These are phyloP conservation scores for Caenorhabditis drosophilae DNA, from an alignment of 2,888 invertebrate species.

Conservation along the genomic window DNA sequence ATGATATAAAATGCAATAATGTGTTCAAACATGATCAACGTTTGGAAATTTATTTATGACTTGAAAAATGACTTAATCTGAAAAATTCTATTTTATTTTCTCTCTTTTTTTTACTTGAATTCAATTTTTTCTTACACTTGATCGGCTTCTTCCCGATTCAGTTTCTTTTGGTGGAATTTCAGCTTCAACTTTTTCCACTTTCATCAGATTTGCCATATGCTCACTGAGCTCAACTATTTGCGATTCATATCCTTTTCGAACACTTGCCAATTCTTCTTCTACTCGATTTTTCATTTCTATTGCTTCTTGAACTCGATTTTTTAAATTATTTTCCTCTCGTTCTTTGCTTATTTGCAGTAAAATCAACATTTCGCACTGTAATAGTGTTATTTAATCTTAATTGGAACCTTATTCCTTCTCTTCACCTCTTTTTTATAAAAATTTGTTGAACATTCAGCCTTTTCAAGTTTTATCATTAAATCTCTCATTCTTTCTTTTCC, in stretches of 20 bases:
- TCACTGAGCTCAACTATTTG: slow-evolving; percentile 81
- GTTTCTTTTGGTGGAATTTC: too few species aligned
- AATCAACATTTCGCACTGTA: slow-evolving; percentile 31
- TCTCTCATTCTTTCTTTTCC: slow-evolving; percentile 40
- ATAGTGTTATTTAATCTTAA: background rate
- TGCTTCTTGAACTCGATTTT: slow-evolving; percentile 1
- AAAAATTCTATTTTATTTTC: background rate
- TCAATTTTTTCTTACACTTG: too few species aligned
- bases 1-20: too few species aligned
- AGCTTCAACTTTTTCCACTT: too few species aligned
- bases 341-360: slow-evolving; percentile 10
- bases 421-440: slow-evolving; percentile 56
- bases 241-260: slow-evolving; percentile 76
- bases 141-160: too few species aligned
- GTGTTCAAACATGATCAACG: too few species aligned
- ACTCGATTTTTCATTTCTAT: slow-evolving; percentile 10
- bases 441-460: slow-evolving; percentile 41
- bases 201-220: slow-evolving; percentile 78
- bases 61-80: slow-evolving; percentile 1
- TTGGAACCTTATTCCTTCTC: background rate
- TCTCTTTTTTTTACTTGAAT: background rate
- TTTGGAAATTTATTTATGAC: too few species aligned
- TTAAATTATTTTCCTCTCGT: slow-evolving; percentile 7
- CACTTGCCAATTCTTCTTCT: slow-evolving; percentile 78
- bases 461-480: slow-evolving; percentile 33